phyloP scores from a whole-genome alignment of 35 echinoderm and acorn worm genomes.

The Ophiothrix spiculata region DNA sequence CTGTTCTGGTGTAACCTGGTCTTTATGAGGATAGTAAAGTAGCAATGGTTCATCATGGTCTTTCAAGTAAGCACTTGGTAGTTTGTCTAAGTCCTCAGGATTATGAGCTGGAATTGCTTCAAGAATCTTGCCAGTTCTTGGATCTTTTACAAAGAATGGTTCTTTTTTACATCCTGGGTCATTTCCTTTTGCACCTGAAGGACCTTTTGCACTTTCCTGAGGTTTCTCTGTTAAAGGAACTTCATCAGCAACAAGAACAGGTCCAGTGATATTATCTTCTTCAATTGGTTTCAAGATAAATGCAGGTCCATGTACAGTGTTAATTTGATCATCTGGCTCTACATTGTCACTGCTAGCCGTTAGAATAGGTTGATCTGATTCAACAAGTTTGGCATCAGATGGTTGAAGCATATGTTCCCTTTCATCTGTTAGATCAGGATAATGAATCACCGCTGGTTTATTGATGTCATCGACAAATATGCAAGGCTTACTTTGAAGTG shows the following conservation, averaged over 20 bases:
- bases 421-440: neutral
- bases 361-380: no score
- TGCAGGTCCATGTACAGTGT: constrained; percentile 45
- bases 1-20: neutral
- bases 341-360: no score
- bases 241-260: neutral
- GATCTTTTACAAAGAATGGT: constrained; percentile 15
- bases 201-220: no score
- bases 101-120: constrained; percentile 8
- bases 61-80: constrained; percentile 19
- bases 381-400: no score
- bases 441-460: neutral
- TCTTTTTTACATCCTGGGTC: neutral
- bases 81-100: constrained; percentile 7
- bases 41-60: constrained; percentile 12
- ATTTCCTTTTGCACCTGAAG: no score
- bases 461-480: neutral
- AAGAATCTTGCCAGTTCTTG: neutral
- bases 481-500: neutral
- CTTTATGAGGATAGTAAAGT: constrained; percentile 23
- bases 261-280: neutral
- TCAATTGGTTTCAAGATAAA: constrained; percentile 38
- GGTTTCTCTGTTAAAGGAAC: no score
- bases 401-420: no score
- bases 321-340: constrained; percentile 31